Base-by-base conservation (phyloP, 2,797 vertebrate genomes). In the Manis crassicaudata region DNA sequence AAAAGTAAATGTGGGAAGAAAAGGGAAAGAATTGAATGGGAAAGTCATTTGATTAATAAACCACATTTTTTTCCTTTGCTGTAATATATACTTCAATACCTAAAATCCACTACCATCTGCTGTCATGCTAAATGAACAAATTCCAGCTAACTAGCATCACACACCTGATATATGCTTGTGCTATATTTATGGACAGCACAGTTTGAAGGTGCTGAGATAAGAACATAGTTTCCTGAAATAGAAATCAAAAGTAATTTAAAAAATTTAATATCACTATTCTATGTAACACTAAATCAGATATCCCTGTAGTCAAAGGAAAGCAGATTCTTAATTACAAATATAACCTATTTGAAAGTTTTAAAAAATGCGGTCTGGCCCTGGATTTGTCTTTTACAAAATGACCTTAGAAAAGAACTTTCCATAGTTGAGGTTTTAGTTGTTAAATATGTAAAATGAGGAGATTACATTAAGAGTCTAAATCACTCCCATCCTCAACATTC, bases 71-170 rank as follows among this genome's bases (percentile, higher is more conserved):
- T 60, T 40, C n/a, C 23, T 40, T 62, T 43, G 50, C 16, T 27
- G 6, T 92, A 81, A 60, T 88, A 60, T 83, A 80, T 62, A 56
- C 16, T 88, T 92, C 7, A 85, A 27, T 6, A 73, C 29, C 58
- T 81, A 67, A 18, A 89, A 89, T 89, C 85, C 23, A 35, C 85
- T 75, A 35, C 62, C 29, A 75, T 75, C 52, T 94, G 65, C 73
- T 85, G 25, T 81, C 46, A 54, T 92, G 27, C 32, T 81, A 94
- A 85, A 79, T 88, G 40, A 89, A 68, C 62, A 67, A 73, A 67
- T 62, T 6, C 17, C 43, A 85, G 7, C 8, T 35, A 88, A 92
- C 20, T 40, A 70, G 67, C 25, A 7, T 14, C 60, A 92, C 10
- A 68, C 32, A 63, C 3, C 3, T 75, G 40, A 90, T 20, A n/a